These are phyloP conservation scores for Acanthopleura granulata DNA, from an alignment of 2,888 invertebrate genomes.

Conservation along the genomic window DNA sequence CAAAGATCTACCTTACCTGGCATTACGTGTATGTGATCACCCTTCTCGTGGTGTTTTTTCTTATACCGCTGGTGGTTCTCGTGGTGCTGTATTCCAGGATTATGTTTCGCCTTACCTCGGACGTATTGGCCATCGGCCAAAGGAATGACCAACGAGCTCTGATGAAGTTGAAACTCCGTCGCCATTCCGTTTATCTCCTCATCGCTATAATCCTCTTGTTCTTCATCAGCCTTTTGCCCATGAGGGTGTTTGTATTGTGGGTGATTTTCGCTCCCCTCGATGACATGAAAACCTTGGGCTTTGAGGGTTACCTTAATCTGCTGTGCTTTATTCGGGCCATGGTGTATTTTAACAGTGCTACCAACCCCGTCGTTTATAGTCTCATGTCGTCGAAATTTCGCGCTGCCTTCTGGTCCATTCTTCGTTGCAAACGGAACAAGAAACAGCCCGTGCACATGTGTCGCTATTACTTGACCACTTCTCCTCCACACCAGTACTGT, in stretches of 20 bases:
- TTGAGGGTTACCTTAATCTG: conserved; percentile 85
- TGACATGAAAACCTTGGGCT: conserved; percentile 78
- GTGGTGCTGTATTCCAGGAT: conserved; percentile 80
- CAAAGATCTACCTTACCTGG: conserved; percentile 84
- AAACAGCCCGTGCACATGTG: background rate
- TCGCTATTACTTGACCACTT: background rate
- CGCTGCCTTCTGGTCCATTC: conserved; percentile 58
- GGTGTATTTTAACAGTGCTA: conserved; percentile 90
- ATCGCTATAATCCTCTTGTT: conserved; percentile 77
- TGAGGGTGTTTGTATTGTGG: conserved; percentile 89
- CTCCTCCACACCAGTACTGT: background rate
- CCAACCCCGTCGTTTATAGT: conserved; percentile 92
- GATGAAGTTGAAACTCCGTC: conserved; percentile 26
- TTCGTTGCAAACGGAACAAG: background rate
- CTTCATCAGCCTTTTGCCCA: conserved; percentile 90
- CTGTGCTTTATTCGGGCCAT: conserved; percentile 84
- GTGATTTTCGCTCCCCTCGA: conserved; percentile 83
- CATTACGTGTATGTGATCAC: conserved; percentile 84
- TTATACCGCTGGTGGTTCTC: conserved; percentile 84
- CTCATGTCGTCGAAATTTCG: conserved; percentile 93
- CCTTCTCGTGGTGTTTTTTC: conserved; percentile 86
- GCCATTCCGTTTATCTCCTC: conserved; percentile 58
- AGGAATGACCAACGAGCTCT: background rate
- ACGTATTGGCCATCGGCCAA: conserved; percentile 17
- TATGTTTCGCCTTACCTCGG: conserved; percentile 34